Percentiles rank a stretch among this genome's conserved stretches.
These are phyloP conservation scores for Pycnonotus jocosus DNA, from an alignment of 2,113 vertebrate genomes.

Conservation along the genomic window DNA sequence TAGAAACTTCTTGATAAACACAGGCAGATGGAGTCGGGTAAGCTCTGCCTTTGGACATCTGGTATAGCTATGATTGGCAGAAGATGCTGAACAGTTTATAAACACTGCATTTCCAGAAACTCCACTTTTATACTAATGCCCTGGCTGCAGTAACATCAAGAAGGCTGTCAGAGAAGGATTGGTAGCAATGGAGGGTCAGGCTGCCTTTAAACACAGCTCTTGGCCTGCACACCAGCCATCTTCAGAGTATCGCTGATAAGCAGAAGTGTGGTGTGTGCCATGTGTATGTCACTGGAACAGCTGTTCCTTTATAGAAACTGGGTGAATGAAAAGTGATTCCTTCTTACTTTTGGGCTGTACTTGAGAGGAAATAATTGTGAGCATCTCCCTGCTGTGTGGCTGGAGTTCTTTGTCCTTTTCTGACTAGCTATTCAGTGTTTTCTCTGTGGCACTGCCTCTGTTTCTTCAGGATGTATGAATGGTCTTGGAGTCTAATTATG, in stretches of 20 bases:
- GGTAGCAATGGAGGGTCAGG: background rate
- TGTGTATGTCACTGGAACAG: accelerated
- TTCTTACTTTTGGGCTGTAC: background rate
- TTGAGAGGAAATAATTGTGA: background rate
- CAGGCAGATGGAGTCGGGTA: background rate
- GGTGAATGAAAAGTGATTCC: background rate
- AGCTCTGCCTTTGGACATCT: background rate
- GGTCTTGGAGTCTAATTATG: background rate
- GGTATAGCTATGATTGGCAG: background rate
- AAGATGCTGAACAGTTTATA: background rate
- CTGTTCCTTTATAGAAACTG: background rate
- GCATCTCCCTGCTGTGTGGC: background rate
- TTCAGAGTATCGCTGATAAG: background rate
- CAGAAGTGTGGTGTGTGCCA: background rate
- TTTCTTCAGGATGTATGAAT: background rate
- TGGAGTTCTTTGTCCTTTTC: background rate
- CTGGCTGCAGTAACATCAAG: background rate
- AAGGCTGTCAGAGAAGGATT: background rate
- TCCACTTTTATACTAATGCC: background rate
- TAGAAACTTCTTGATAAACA: background rate
- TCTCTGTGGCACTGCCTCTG: background rate
- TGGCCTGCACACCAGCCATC: background rate
- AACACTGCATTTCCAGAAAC: background rate
- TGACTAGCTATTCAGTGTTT: background rate
- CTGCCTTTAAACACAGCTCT: background rate